Evolutionary conservation across 1,140 invertebrate species (phyloP).

Genomic region (Aphelenchoides fujianensis): DNA sequence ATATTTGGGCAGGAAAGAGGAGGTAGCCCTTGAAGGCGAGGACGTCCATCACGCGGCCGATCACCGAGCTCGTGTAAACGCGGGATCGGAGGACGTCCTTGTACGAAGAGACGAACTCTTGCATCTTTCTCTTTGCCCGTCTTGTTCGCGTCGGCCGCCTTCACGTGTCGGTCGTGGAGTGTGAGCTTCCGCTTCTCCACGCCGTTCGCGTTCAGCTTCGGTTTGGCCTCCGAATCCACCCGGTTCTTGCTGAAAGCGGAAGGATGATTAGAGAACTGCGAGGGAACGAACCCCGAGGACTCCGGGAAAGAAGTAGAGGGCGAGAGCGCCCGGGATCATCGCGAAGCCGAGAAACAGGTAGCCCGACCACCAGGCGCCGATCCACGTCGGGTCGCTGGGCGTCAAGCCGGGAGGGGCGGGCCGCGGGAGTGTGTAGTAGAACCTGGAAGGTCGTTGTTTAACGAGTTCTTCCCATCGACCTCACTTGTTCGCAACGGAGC

Average conservation of each 20-base stretch:
- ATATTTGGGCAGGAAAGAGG: slow-evolving; percentile 61
- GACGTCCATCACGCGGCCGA: slow-evolving; percentile 55
- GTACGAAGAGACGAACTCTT: slow-evolving; percentile 38
- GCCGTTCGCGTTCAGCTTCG: slow-evolving; percentile 3
- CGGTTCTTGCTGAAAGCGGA: slow-evolving; percentile 24
- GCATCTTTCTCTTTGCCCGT: slow-evolving; percentile 23
- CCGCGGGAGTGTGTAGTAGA: slow-evolving; percentile 10
- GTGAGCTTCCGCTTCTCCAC: slow-evolving; percentile 37
- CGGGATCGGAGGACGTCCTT: slow-evolving; percentile 46
- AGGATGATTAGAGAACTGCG: too few species aligned
- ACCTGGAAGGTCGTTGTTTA: neutral
- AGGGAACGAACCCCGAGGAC: slow-evolving; percentile 10
- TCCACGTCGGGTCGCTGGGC: slow-evolving; percentile 50
- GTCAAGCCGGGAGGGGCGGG: slow-evolving; percentile 46
- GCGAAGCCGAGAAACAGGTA: slow-evolving; percentile 51
- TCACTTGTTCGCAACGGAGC: slow-evolving; percentile 53
- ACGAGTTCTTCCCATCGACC: neutral
- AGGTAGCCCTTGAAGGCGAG: slow-evolving; percentile 60
- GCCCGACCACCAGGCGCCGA: slow-evolving; percentile 62
- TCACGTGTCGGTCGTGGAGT: slow-evolving; percentile 53
- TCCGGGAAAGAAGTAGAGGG: slow-evolving; percentile 21
- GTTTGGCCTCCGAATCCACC: slow-evolving; percentile 29
- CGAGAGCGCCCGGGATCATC: slow-evolving; percentile 1
- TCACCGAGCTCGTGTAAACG: slow-evolving; percentile 52
- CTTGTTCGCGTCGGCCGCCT: slow-evolving; percentile 32